A percentile compares a stretch with the other conserved stretches of the same genome.
Evolutionary conservation across 35 echinoderm and acorn worm genomes (phyloP).

Genomic region (Apostichopus parvimensis): DNA sequence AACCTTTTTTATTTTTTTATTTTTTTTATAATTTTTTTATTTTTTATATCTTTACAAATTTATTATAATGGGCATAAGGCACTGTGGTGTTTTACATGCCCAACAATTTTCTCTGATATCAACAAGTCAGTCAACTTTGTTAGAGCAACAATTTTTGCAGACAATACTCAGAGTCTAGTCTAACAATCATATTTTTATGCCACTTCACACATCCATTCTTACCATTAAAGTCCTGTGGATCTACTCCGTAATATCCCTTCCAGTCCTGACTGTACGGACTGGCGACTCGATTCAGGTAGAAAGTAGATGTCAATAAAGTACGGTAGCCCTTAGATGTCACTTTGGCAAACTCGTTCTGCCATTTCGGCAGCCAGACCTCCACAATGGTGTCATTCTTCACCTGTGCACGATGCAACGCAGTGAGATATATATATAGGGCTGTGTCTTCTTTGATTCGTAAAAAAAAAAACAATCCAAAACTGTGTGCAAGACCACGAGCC

Average conservation of each 20-base stretch:
- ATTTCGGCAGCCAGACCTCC: constrained; percentile 68
- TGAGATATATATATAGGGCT: not conserved
- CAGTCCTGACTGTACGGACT: constrained; percentile 70
- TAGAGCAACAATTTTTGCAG: no score
- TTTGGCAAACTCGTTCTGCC: constrained; percentile 53
- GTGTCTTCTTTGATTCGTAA: not conserved
- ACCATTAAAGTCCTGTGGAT: constrained; percentile 80
- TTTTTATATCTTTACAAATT: no score
- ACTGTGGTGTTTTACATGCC: no score
- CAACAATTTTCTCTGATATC: no score
- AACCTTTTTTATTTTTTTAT: no score
- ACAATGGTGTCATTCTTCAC: constrained; percentile 69
- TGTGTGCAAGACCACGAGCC: no score
- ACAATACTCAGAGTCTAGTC: no score
- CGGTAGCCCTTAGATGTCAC: constrained; percentile 78
- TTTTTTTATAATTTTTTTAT: no score
- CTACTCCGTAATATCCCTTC: constrained; percentile 71
- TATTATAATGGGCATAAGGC: no score
- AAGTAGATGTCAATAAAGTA: constrained; percentile 75
- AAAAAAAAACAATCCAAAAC: no score
- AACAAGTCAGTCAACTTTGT: no score
- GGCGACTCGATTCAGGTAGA: constrained; percentile 70
- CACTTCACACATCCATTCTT: constrained; percentile 45
- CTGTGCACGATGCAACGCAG: constrained; percentile 44
- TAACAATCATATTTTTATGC: no score